A percentile compares a stretch with the other conserved stretches of the same genome.
These are phyloP conservation scores for Leptopilina boulardi DNA, from an alignment of 1,140 invertebrate species.

Conservation along the genomic window DNA sequence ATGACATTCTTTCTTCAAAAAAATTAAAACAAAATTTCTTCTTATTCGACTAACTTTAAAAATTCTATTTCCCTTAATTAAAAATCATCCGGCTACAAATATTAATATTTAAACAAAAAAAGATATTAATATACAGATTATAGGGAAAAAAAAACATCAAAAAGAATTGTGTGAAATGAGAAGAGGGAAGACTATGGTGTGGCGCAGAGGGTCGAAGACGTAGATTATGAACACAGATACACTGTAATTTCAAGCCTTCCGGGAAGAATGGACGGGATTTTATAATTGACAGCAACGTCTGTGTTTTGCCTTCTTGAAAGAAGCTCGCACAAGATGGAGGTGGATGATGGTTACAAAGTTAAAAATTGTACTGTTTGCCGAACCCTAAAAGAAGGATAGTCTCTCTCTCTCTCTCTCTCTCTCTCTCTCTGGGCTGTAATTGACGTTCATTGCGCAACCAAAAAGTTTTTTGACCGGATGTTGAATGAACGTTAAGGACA, in stretches of 20 bases:
- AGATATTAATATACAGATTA: no score
- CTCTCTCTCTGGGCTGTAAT: no score
- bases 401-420: no score
- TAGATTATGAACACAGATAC: conserved; percentile 53
- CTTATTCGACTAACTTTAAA: no score
- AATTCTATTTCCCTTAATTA: no score
- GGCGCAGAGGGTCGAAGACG: conserved; percentile 49
- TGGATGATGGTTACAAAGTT: conserved; percentile 59
- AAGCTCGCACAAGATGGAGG: conserved; percentile 55
- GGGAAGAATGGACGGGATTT: conserved; percentile 67
- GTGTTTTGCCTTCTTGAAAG: conserved; percentile 43
- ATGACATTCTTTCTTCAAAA: no score
- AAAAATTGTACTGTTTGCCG: conserved; percentile 52
- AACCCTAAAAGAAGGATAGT: conserved; percentile 51
- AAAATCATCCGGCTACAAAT: no score
- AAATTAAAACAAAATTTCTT: no score
- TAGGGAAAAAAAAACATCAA: no score
- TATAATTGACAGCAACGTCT: conserved; percentile 68
- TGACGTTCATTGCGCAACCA: conserved; percentile 45
- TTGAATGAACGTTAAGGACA: conserved; percentile 63
- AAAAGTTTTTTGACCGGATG: conserved; percentile 59
- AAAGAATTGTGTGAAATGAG: not conserved
- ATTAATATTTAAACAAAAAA: no score
- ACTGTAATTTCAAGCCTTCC: conserved; percentile 67
- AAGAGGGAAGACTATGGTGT: conserved; percentile 37